Percentiles rank a stretch among this genome's conserved stretches.
phyloP scores from a whole-genome alignment of 2,113 vertebrate genomes.

The Geococcyx californianus region DNA sequence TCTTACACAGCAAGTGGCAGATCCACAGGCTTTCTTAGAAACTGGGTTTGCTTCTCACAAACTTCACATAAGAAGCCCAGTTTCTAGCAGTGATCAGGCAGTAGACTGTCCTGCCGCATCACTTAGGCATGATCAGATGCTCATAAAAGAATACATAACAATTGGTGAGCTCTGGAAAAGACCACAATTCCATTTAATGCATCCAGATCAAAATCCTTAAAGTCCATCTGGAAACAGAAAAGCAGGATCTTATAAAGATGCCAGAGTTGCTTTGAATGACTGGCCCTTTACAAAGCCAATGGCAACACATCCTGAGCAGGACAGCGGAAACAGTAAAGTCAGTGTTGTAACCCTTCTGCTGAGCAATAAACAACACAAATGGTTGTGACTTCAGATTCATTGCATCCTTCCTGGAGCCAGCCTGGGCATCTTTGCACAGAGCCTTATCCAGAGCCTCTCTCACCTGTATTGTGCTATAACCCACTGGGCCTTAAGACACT shows the following conservation, averaged over 20 bases:
- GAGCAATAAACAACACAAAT: not conserved
- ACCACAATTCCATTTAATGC: not conserved
- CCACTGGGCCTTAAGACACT: not conserved
- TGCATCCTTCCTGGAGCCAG: not conserved
- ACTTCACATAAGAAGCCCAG: not conserved
- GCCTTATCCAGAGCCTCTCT: not conserved
- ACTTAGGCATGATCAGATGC: not conserved
- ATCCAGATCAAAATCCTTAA: not conserved
- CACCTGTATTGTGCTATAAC: not conserved
- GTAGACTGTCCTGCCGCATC: not conserved
- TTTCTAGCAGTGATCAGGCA: not conserved
- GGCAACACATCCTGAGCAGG: not conserved
- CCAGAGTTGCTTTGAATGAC: not conserved
- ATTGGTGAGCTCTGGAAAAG: not conserved
- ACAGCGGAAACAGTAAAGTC: not conserved
- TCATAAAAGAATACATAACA: not conserved
- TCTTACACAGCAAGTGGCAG: rapidly evolving
- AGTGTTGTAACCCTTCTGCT: not conserved
- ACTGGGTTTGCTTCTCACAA: not conserved
- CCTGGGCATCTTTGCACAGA: not conserved
- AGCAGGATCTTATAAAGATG: not conserved
- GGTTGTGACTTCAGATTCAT: not conserved
- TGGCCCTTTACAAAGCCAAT: not conserved
- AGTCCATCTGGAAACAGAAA: not conserved
- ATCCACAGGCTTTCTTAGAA: not conserved